Evolutionary conservation across 1,140 invertebrate genomes (phyloP), one percentile per base, ranked within the genome.

Genomic region (Cotesia glomerata): DNA sequence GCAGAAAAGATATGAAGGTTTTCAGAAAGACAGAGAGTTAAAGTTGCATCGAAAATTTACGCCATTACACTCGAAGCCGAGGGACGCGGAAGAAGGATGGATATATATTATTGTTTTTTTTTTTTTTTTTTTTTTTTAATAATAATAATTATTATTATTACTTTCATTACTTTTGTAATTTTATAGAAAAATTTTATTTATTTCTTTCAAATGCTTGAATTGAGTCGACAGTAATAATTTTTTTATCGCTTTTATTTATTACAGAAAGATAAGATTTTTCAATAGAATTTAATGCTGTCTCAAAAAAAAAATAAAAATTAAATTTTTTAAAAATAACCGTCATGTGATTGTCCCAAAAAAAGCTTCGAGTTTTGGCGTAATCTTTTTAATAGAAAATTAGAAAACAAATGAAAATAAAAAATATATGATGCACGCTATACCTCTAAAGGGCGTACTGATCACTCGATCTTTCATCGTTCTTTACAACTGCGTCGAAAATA

Each of bases 341-440:
- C 59, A 65, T 64, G 54, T 65, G 63, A 62, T 54, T 65, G 64
- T 72, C 56, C 63, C 61, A 63, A 49, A 56, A 56, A 70, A 36
- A 69, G 71, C 59, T 76, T 74, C 75, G 74, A 76, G 73, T 66
- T 39, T 36, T 52, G 51, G 51, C 65, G 70, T 71, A 45, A 56
- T 18, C 62, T 69, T 75, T 80, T 81, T 78, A 81, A 78, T 79
- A 74, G 78, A 77, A 77, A 76, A 78, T 75, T 52, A 71, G 59
- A 69, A 74, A 64, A 73, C 72, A 70, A 67, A 73, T 63, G 72
- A 71, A 66, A 64, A 79, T 63, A 78, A 74, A 78, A 74, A 74
- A 75, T 78, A 71, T 62, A 78, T 73, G 77, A 79, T 77, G 76
- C 76, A 80, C 76, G 56, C 59, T 73, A 74, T 75, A 75, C 80